Evolutionary conservation across 2,113 vertebrate genomes (phyloP), one percentile per base, ranked within the genome.

Genomic region (Tamias sibiricus): DNA sequence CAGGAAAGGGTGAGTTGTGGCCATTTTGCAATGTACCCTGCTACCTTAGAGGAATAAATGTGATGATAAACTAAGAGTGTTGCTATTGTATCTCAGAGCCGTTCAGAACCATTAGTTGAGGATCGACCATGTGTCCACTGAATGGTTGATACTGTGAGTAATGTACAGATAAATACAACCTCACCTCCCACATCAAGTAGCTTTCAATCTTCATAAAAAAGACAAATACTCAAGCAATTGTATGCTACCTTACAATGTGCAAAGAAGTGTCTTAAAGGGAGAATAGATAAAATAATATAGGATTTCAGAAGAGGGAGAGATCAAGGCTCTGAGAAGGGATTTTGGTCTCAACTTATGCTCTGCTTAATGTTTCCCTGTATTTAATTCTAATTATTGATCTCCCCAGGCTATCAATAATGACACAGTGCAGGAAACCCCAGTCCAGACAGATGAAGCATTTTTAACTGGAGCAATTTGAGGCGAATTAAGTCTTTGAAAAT

Each of bases 351-450:
- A 17, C 4, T 30, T 82, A 24, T 28, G 32, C 20, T 95, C 74
- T 95, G 83, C 71, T 72, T 87, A 92, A 80, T 83, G 96, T 97
- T 96, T 96, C 94, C 96, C 71, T 90, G 52, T 84, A 12, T 96
- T 97, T 96, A 62, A 96, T 92, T 96, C 87, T 95, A 85, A 96
- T 98, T 97, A 96, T 97, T 95, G 95, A 97, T 96, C 94, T 96
- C 97, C 96, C 66, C 22, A 92, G 83, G 95, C 95, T 95, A 85
- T 97, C 94, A 92, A 9, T 96, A 96, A 92, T 24, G 87, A 82
- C 87, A 54, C 19, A 8, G 57, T 81, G 20, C 94, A 87, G 92
- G 87, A 97, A 97, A 95, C 89, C 79, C 79, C 64, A 90, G 64
- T 82, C 54, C 57, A 91, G 95, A 93, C 28, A 5, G n/a, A 95